These are phyloP conservation scores for Mongoloraphidia duomilia DNA, from an alignment of 2,888 invertebrate genomes.

Conservation along the genomic window DNA sequence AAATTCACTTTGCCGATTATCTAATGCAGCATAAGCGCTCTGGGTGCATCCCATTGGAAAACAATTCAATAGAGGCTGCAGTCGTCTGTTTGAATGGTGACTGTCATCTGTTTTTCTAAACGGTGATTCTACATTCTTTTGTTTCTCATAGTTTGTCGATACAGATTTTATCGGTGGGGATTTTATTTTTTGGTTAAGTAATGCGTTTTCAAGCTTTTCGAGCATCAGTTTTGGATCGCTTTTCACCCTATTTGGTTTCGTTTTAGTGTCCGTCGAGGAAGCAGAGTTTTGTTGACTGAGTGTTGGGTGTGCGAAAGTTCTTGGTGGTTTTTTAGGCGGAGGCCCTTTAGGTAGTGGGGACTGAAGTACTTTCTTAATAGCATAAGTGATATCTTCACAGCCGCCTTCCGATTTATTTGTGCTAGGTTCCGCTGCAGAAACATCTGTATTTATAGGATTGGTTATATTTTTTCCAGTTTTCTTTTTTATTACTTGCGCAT, in stretches of 20 bases:
- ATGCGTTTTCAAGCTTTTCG: constrained; percentile 44
- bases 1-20: constrained; percentile 17
- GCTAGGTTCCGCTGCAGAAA: neutral
- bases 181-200: constrained; percentile 33
- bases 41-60: constrained; percentile 2
- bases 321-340: constrained; percentile 62
- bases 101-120: neutral
- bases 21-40: neutral
- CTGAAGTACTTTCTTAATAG: constrained; percentile 47
- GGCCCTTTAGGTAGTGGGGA: constrained; percentile 54
- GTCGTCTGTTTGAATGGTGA: neutral
- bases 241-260: constrained; percentile 17
- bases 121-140: neutral
- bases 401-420: constrained; percentile 6
- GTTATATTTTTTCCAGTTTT: constrained; percentile 6
- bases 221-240: constrained; percentile 48
- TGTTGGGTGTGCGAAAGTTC: constrained; percentile 38
- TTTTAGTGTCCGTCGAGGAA: neutral
- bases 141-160: neutral
- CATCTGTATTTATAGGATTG: neutral
- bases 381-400: constrained; percentile 32
- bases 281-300: neutral
- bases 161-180: constrained; percentile 5
- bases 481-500: constrained; percentile 4
- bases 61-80: neutral